These are phyloP conservation scores for Eupleurogrammus muticus DNA, from an alignment of 2,797 vertebrate species.

Conservation along the genomic window DNA sequence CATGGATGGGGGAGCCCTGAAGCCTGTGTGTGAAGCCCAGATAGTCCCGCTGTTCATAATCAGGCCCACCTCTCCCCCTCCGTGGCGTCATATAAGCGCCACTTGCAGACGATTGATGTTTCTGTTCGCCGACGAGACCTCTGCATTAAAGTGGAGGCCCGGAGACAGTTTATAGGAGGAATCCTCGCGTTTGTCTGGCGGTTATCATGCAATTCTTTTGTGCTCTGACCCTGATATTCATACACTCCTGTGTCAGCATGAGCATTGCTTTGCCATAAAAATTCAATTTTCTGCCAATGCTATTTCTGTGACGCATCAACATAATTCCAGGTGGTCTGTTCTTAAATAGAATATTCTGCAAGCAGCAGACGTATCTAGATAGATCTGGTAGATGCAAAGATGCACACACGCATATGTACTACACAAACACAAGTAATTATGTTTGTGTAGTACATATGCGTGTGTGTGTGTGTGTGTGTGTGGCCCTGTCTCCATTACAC, in stretches of 20 bases:
- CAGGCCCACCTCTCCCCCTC: constrained; percentile 45
- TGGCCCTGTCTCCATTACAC: constrained; percentile 23
- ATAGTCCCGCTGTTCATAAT: constrained; percentile 70
- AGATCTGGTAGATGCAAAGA: constrained; percentile 26
- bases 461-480: background rate
- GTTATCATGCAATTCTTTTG: constrained; percentile 42
- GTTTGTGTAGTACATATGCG: constrained; percentile 1
- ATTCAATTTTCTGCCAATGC: background rate
- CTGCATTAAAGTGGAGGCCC: constrained; percentile 19
- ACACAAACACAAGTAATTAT: background rate
- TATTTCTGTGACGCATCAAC: constrained; percentile 1
- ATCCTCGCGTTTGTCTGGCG: constrained; percentile 24
- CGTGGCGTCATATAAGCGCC: constrained; percentile 48
- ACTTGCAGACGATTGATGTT: constrained; percentile 56
- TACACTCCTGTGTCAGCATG: background rate
- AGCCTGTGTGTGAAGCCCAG: constrained; percentile 62
- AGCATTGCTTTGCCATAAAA: background rate
- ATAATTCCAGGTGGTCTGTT: background rate
- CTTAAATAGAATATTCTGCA: background rate
- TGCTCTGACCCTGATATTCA: background rate
- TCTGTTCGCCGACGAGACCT: constrained; percentile 38
- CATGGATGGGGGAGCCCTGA: constrained; percentile 54
- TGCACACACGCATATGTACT: no score
- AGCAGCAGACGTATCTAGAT: constrained; percentile 27
- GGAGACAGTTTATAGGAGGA: constrained; percentile 9